Conservation (phyloP, 2,797 vertebrate species). For the Parauchenoglanis punctatus region DNA sequence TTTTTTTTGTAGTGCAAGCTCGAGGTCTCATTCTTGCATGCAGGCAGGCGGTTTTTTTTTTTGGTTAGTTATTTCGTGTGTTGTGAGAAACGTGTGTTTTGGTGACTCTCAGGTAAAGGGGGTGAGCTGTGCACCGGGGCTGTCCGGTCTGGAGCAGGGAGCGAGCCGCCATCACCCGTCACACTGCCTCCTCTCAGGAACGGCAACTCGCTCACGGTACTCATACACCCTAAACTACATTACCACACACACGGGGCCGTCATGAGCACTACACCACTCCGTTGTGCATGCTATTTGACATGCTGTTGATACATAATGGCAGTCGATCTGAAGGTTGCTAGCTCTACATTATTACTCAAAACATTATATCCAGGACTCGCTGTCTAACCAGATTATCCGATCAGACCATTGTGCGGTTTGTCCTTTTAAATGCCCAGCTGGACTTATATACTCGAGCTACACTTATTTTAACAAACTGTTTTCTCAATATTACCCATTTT, state of each 20-base stretch:
- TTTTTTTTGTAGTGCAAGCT: too few relatives aligned
- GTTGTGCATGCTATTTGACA: neutral
- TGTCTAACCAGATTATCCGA: conserved; percentile 17
- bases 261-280: neutral
- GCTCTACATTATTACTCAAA: neutral
- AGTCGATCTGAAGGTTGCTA: neutral
- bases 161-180: conserved; percentile 79
- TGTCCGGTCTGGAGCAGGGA: conserved; percentile 77
- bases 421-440: conserved; percentile 14
- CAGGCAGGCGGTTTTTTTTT: too few relatives aligned
- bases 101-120: conserved; percentile 70
- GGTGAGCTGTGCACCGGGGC: conserved; percentile 77
- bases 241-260: neutral
- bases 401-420: neutral
- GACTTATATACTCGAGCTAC: neutral
- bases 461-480: neutral
- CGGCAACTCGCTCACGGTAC: conserved; percentile 82
- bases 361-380: neutral
- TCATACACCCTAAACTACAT: conserved; percentile 38
- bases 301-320: neutral
- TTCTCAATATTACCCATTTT: neutral
- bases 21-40: neutral
- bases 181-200: conserved; percentile 84
- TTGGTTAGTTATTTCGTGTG: neutral
- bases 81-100: neutral